Evolutionary conservation across 2,888 invertebrate genomes (phyloP), one percentile per base, ranked within the genome.

Genomic region (Ochlodes sylvanus): DNA sequence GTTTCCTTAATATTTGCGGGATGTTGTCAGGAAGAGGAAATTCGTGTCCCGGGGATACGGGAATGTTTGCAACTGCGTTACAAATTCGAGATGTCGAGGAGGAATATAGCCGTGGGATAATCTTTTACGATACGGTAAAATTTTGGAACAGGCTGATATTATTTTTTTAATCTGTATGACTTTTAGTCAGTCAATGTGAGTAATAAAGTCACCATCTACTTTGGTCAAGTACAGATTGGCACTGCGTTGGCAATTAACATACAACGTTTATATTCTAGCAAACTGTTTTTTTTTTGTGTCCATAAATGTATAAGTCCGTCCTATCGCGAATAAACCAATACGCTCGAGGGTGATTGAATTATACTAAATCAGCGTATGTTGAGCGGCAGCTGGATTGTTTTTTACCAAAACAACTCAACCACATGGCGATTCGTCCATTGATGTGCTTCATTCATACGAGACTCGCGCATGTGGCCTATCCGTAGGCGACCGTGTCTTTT

Each of bases 11-110:
- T 81, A 85, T 83, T 78, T 77, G 77, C 76, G 84, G 79, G 79
- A 79, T 69, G 71, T 79, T 78, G 71, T 72, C 76, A 75, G 74
- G 74, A 72, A 70, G 77, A 71, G 77, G 77, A 76, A 80, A 87
- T 84, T 84, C 76, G 74, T 73, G 78, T 86, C 89, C 84, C 74
- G 80, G 76, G 87, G 90, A 87, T 75, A 72, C 73, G 76, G 21
- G 78, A 76, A 74, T 75, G 75, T 82, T 80, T 77, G 80, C 76
- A 75, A 77, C 82, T 82, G 77, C 78, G 70, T 76, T 80, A 81
- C 50, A 47, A 86, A 90, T 89, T 86, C 79, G 84, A 85, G 79
- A 86, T 87, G 87, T 85, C 81, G 80, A 84, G 85, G 87, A 76
- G 85, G n/a, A n/a, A n/a, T 88, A 81, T 78, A 71, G 7, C 32